Evolutionary conservation across 2,797 vertebrate species (phyloP).

Genomic region (Myotis planiceps): DNA sequence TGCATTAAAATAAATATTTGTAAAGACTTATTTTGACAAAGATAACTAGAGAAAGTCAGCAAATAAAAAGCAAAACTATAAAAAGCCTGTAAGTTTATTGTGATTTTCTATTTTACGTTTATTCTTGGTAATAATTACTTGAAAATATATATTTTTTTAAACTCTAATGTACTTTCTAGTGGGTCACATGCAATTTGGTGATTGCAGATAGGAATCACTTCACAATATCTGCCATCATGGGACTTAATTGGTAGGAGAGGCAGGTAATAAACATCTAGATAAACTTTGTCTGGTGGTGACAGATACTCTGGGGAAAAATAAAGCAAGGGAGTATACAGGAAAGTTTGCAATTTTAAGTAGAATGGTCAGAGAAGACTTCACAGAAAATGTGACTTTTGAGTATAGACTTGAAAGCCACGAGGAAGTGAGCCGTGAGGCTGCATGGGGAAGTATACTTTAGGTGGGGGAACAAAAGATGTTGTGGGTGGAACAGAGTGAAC

Average conservation of each 20-base stretch:
- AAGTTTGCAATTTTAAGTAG: neutral
- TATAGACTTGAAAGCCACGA: neutral
- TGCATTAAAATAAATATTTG: neutral
- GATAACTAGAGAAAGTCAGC: slow-evolving; percentile 24
- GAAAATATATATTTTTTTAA: neutral
- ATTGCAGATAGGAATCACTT: neutral
- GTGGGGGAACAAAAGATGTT: neutral
- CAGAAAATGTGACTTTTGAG: neutral
- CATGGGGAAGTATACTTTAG: neutral
- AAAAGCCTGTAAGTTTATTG: neutral
- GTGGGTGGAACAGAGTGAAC: neutral
- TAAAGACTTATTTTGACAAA: neutral
- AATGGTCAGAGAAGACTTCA: neutral
- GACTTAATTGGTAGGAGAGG: neutral
- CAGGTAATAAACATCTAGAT: neutral
- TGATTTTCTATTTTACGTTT: slow-evolving; percentile 23
- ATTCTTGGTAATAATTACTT: neutral
- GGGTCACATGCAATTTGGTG: neutral
- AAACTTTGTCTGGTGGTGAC: neutral
- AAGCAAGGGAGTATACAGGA: neutral
- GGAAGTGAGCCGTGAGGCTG: neutral
- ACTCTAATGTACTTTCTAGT: neutral
- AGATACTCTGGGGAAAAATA: neutral
- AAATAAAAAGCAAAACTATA: slow-evolving; percentile 26
- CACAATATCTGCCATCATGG: neutral